These are phyloP conservation scores for Semibalanus balanoides DNA, from an alignment of 1,140 invertebrate genomes.

Conservation along the genomic window DNA sequence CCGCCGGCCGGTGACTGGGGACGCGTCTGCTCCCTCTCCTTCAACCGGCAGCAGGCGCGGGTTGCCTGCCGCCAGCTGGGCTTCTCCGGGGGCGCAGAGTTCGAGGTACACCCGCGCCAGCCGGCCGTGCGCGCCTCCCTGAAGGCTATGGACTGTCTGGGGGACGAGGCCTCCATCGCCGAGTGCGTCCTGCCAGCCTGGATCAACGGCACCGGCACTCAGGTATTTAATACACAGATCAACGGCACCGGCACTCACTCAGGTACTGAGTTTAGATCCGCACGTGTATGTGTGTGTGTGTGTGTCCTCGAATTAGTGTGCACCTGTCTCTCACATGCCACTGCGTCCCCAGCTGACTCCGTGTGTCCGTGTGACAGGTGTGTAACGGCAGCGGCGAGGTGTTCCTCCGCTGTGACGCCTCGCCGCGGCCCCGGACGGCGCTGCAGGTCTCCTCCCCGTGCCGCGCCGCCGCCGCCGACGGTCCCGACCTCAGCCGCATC, in stretches of 20 bases:
- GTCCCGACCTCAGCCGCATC: not conserved
- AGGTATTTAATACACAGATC: no score
- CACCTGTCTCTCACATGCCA: no score
- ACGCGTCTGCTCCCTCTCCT: not conserved
- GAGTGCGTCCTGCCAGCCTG: not conserved
- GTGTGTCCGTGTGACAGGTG: not conserved
- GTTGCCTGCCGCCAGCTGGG: not conserved
- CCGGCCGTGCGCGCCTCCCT: not conserved
- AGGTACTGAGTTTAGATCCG: no score
- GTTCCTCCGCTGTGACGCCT: not conserved
- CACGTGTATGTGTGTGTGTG: no score
- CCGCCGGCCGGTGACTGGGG: not conserved
- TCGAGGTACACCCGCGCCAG: not conserved
- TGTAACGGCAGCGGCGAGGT: constrained; percentile 1
- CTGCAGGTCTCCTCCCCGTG: not conserved
- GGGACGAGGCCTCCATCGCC: not conserved
- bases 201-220: not conserved
- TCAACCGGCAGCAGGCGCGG: not conserved
- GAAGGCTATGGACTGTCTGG: constrained; percentile 1
- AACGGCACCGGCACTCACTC: no score
- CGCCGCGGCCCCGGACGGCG: not conserved
- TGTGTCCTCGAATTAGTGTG: no score
- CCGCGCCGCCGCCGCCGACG: not conserved
- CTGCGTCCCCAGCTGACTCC: no score
- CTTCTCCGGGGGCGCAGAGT: not conserved